Conservation (phyloP, 2,797 vertebrate species). For the Danio tinwini region DNA sequence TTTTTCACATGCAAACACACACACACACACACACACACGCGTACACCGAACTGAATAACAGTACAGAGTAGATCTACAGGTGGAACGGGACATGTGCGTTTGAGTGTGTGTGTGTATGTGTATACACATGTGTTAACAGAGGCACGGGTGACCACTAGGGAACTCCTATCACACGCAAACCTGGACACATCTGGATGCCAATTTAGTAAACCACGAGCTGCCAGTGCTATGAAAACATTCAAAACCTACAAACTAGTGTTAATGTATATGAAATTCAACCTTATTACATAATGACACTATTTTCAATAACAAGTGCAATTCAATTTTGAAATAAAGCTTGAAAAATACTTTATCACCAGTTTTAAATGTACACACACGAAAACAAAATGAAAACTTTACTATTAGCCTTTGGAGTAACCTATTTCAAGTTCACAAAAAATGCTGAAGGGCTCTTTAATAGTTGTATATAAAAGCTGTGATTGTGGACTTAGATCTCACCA, state of each 20-base stretch:
- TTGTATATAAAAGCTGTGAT: conserved; percentile 60
- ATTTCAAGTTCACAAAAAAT: conserved; percentile 53
- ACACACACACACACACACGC: background rate
- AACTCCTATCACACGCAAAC: conserved; percentile 74
- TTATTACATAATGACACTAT: conserved; percentile 37
- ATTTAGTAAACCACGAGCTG: conserved; percentile 63
- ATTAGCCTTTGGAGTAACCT: conserved; percentile 47
- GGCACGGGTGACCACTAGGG: conserved; percentile 68
- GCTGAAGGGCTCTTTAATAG: conserved; percentile 66
- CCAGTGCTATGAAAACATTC: conserved; percentile 51
- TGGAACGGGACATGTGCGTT: conserved; percentile 16
- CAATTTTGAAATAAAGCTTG: background rate
- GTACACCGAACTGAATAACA: background rate
- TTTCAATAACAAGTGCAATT: background rate
- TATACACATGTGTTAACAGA: conserved; percentile 57
- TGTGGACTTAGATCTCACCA: conserved; percentile 60
- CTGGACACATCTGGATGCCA: conserved; percentile 78
- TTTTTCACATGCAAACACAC: conserved; percentile 38
- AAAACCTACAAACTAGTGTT: conserved; percentile 63
- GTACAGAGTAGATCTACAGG: conserved; percentile 42
- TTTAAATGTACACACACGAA: conserved; percentile 50
- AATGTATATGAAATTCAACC: conserved; percentile 60
- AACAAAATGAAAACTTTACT: background rate
- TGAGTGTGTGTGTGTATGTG: conserved; percentile 22
- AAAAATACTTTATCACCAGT: background rate